These are phyloP conservation scores for Pterostichus madidus DNA, from an alignment of 2,888 invertebrate species.

Conservation along the genomic window DNA sequence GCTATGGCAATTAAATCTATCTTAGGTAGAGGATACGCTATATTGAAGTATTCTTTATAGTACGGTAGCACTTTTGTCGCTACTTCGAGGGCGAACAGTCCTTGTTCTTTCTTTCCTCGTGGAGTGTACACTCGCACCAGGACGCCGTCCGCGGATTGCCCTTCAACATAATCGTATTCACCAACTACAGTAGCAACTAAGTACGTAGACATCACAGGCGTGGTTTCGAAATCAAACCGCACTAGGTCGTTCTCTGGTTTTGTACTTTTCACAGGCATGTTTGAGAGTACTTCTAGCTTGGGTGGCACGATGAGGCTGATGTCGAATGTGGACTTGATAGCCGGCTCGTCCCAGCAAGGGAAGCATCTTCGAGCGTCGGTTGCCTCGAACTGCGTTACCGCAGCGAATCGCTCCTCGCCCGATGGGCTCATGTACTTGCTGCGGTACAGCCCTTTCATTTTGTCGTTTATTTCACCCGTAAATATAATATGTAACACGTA, in stretches of 20 bases:
- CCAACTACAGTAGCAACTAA: slow-evolving; percentile 96
- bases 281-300: slow-evolving; percentile 92
- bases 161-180: slow-evolving; percentile 96
- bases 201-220: slow-evolving; percentile 97
- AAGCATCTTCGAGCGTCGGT: slow-evolving; percentile 96
- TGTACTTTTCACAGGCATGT: slow-evolving; percentile 86
- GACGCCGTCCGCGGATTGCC: slow-evolving; percentile 89
- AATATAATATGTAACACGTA: slow-evolving; percentile 85
- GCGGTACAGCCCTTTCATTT: slow-evolving; percentile 97
- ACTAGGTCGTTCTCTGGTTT: slow-evolving; percentile 69
- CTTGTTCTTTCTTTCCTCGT: slow-evolving; percentile 94
- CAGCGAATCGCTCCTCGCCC: slow-evolving; percentile 90
- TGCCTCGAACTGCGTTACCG: slow-evolving; percentile 95
- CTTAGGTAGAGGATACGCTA: slow-evolving; percentile 97
- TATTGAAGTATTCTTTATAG: slow-evolving; percentile 96
- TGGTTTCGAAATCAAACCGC: slow-evolving; percentile 84
- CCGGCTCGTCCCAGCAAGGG: slow-evolving; percentile 99
- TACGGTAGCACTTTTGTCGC: slow-evolving; percentile 95
- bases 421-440: slow-evolving; percentile 88
- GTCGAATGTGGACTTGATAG: slow-evolving; percentile 96
- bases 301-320: slow-evolving; percentile 90
- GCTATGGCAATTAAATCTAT: slow-evolving; percentile 98
- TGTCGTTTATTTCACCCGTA: slow-evolving; percentile 92
- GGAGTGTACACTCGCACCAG: slow-evolving; percentile 91
- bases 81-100: slow-evolving; percentile 93